Evolutionary conservation across 2,113 vertebrate species (phyloP).

Genomic region (Solea senegalensis): DNA sequence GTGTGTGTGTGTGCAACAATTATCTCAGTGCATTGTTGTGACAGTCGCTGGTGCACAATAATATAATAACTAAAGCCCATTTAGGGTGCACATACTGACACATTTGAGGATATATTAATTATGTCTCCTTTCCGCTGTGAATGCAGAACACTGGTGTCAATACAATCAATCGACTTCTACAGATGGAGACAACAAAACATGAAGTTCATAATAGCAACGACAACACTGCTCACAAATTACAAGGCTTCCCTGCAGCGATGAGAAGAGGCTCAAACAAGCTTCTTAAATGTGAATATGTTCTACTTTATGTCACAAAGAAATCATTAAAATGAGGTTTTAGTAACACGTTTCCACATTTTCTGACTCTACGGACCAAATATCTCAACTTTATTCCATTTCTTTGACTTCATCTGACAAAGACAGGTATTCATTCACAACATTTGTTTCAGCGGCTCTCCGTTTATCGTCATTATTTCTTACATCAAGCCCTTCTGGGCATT

Average conservation of each 20-base stretch:
- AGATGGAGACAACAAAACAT: neutral
- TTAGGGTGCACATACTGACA: neutral
- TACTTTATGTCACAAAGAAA: too few species aligned
- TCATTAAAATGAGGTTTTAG: too few species aligned
- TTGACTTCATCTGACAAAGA: too few species aligned
- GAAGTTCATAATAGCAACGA: neutral
- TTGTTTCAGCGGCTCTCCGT: too few species aligned
- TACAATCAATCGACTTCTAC: neutral
- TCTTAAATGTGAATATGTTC: too few species aligned
- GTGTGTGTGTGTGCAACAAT: too few species aligned
- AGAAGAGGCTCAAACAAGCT: neutral
- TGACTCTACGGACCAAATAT: too few species aligned
- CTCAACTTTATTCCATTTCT: too few species aligned
- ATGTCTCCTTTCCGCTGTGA: neutral
- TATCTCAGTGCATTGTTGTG: neutral
- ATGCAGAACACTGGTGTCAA: neutral
- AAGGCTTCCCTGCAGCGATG: neutral
- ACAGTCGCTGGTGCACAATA: neutral
- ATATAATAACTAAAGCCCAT: neutral
- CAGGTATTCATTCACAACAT: too few species aligned
- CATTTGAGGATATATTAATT: neutral
- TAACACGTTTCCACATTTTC: too few species aligned
- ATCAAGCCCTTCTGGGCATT: too few species aligned
- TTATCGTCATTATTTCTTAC: too few species aligned
- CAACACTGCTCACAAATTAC: neutral